Percentiles rank a stretch among this genome's conserved stretches.
Conservation (phyloP, 2,113 vertebrate species). For the Murina feae region DNA sequence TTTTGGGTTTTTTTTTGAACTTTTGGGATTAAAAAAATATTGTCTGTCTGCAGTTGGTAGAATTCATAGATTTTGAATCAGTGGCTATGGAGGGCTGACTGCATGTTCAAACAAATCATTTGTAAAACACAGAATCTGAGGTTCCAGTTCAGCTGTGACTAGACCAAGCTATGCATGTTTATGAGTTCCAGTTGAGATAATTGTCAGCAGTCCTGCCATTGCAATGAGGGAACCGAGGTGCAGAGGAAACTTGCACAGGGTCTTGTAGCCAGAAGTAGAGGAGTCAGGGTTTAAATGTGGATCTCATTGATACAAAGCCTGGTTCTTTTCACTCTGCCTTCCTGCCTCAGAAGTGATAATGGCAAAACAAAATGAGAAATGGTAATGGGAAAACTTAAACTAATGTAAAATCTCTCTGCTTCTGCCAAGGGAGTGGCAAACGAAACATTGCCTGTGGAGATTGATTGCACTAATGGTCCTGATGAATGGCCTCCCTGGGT, state of each 20-base stretch:
- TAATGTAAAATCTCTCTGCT: not conserved
- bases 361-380: not conserved
- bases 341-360: not conserved
- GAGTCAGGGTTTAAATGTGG: not conserved
- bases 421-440: conserved; percentile 1
- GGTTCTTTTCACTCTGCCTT: not conserved
- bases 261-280: not conserved
- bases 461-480: not conserved
- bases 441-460: not conserved
- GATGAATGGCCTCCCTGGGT: not conserved
- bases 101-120: not conserved
- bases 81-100: not conserved
- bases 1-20: too few species aligned
- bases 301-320: not conserved
- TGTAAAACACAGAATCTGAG: not conserved
- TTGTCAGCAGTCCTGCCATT: not conserved
- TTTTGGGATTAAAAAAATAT: not conserved
- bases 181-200: not conserved
- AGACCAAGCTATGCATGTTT: not conserved
- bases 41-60: not conserved
- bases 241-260: not conserved
- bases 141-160: not conserved
- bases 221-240: not conserved
- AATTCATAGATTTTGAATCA: not conserved
- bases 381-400: not conserved